Evolutionary conservation across 1,140 invertebrate genomes (phyloP), one percentile per base, ranked within the genome.

Genomic region (Dryas iulia): DNA sequence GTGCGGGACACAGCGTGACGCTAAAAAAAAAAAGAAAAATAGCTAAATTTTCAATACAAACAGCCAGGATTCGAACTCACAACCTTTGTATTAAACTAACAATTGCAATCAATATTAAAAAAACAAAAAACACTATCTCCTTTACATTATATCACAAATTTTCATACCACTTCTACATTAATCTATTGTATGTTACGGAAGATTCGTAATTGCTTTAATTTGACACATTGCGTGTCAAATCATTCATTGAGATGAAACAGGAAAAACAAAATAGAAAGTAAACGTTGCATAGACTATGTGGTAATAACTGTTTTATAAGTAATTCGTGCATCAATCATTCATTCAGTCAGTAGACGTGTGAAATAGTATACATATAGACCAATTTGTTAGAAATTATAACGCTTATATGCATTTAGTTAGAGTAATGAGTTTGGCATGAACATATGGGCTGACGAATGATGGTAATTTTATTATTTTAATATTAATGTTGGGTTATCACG

Each of bases 211-310:
- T 59, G 57, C 26, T 39, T 35, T 66, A 66, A 66, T 60, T 66
- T 60, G 57, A 66, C 65, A 35, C 24, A 7, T 62, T 54, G 66
- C 59, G 53, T 69, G 66, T 69, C 53, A 61, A 69, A 62, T 58
- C 33, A 67, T 67, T 35, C 65, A 68, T 14, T 39, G 39, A 59
- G 65, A 66, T 59, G 30, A 66, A 59, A 52, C 28, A 31, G 33
- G 56, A 54, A 59, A 59, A 59, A 58, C 18, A 58, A n/a, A 59
- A 59, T 59, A 59, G 65, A 66, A 66, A 66, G 57, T 66, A 60
- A 59, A 59, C 5, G 61, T 62, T 54, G 39, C 24, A 71, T 73
- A 56, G 30, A 59, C 52, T 28, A 28, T 47, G 56, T 53, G 21
- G 26, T 23, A 68, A 56, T 68, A 60, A 67, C 56, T 28, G 18